Evolutionary conservation across 1,140 invertebrate genomes (phyloP), one percentile per base, ranked within the genome.

Genomic region (Trichogramma pretiosum): DNA sequence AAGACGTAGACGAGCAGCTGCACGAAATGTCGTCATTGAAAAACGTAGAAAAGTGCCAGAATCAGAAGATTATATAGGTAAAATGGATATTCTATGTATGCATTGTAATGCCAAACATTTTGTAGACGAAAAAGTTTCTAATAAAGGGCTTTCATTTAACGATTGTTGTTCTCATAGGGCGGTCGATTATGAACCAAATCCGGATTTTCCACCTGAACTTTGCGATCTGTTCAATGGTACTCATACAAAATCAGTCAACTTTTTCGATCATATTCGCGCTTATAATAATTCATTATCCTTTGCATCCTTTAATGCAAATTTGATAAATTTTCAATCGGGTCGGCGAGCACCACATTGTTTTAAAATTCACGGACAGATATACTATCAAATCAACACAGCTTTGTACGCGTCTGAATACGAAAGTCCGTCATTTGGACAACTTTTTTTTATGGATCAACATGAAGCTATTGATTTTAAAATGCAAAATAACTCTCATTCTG

Each of bases 371-470:
- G 34, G 28, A 11, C 46, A 40, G 24, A 22, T 48, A 23, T 40
- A 40, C 24, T 41, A 42, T 48, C 32, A 26, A 33, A 50, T 44
- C 18, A 50, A 45, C 13, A 51, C 44, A 28, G 14, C 44, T 21
- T 23, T 46, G 42, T 37, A 46, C 43, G 43, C 51, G 17, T 18
- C 21, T 33, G 14, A 30, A 19, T 24, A 48, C 35, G 48, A 53
- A 24, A 35, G n/a, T 33, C 46, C 52, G 18, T 21, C 28, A 24
- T 56, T 42, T 22, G 48, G 52, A 14, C 51, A 56, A 48, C 45
- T 51, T 14, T 53, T 56, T 24, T 50, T 53, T 42, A 21, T 52
- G 21, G 49, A 55, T 49, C 40, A 18, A 34, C 33, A 48, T 35
- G 50, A 55, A 33, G 49, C 53, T 18, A 19, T 36, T 23, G 1